Evolutionary conservation across 2,113 vertebrate species (phyloP).

Genomic region (Garra rufa): DNA sequence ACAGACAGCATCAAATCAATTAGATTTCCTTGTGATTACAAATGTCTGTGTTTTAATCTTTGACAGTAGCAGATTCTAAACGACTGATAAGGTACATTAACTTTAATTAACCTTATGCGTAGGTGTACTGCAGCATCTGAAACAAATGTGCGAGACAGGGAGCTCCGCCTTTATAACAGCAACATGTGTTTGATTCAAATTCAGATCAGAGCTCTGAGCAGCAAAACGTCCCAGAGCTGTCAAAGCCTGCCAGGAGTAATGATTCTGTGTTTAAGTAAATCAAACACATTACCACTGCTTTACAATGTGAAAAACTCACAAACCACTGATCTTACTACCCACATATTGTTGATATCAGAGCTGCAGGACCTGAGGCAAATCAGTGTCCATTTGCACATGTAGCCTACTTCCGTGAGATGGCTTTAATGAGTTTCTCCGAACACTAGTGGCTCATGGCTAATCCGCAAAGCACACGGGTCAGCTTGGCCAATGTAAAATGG

Average conservation of each 20-base stretch:
- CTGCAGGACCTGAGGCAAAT: constrained; percentile 7
- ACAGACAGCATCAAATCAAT: neutral
- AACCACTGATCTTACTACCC: neutral
- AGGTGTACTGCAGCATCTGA: neutral
- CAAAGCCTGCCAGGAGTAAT: constrained; percentile 17
- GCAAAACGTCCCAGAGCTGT: constrained; percentile 16
- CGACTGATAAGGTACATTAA: neutral
- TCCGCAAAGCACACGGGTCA: neutral
- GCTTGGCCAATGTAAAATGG: neutral
- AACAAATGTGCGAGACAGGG: neutral
- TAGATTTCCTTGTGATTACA: neutral
- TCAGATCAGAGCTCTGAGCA: constrained; percentile 10
- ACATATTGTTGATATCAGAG: constrained; percentile 19
- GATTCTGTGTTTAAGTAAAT: neutral
- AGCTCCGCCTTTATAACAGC: constrained; percentile 12
- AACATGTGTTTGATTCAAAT: constrained; percentile 31
- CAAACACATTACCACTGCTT: constrained; percentile 9
- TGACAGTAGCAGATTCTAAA: neutral
- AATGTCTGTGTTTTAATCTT: neutral
- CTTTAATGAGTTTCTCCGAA: constrained; percentile 5
- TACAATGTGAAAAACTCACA: constrained; percentile 1
- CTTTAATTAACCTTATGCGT: neutral
- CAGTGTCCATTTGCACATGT: constrained; percentile 25
- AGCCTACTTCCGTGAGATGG: constrained; percentile 24
- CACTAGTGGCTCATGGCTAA: neutral